These are phyloP conservation scores for Sebastes hopkinsi DNA, from an alignment of 2,797 vertebrate species.

Conservation along the genomic window DNA sequence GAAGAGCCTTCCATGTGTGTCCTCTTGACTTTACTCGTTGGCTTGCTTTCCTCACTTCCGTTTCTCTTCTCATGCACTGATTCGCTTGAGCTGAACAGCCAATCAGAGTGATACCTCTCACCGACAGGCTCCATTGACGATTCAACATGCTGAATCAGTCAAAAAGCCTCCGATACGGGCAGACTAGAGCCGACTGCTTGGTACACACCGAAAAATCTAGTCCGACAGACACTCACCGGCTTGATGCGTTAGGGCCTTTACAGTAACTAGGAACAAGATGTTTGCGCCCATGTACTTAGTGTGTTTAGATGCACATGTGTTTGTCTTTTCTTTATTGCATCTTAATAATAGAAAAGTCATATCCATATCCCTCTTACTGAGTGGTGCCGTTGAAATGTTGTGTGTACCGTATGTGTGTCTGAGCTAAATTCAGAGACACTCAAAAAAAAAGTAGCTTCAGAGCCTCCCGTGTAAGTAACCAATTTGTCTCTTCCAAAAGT, in stretches of 20 bases:
- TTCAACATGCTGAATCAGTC: too few species aligned
- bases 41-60: too few species aligned
- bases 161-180: too few species aligned
- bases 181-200: too few species aligned
- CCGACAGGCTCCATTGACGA: too few species aligned
- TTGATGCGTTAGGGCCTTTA: rapidly evolving
- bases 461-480: constrained; percentile 26
- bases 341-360: not conserved
- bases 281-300: not conserved
- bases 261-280: not conserved
- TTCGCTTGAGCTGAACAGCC: too few species aligned
- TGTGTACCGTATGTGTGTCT: not conserved
- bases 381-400: not conserved
- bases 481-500: constrained; percentile 44
- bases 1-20: too few species aligned
- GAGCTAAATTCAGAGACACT: constrained; percentile 7
- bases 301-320: not conserved
- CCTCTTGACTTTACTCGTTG: too few species aligned
- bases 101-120: too few species aligned
- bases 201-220: too few species aligned
- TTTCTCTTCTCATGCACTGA: too few species aligned
- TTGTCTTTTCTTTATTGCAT: not conserved
- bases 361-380: not conserved
- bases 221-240: too few species aligned
- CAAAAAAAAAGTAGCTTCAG: not conserved